Base-by-base conservation (phyloP, 30 jellyfish, hydroid and myxozoan species). In the Mastigias papua region DNA sequence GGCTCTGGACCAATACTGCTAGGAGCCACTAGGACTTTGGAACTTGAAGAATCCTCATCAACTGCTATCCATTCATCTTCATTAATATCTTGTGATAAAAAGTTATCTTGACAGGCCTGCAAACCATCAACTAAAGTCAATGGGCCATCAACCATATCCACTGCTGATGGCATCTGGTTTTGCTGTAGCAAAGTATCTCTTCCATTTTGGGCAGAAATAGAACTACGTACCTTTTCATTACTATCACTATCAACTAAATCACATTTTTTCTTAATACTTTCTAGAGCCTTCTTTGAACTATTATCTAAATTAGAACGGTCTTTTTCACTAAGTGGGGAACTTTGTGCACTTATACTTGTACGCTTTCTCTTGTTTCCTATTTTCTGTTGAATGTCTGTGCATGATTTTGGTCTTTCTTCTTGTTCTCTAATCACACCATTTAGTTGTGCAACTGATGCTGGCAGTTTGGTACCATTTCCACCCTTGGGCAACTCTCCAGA, bases 361-460 rank as follows among this genome's bases (percentile, higher is more conserved):
- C 86, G 91, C 67, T 78, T 90, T 61, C 97, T 82, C 75, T 90
- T 90, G 17, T 31, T 29, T 28, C 86, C 89, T 1, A 86, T 50
- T 68, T 79, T 92, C 61, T 30, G 67, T 32, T 60, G 96, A 32
- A 63, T 46, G 49, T 86, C 96, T 35, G 81, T 73, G 77, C 92
- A 60, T 21, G 92, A 83, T 42, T 57, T 84, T 31, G 91, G 85
- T 27, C 94, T 73, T 49, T 76, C 95, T 34, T 32, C 76, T 33
- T 65, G 69, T 61, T 92, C 91, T 67, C 48, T 69, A 25, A 65
- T 32, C 46, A 81, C 62, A 27, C 96, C 96, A 72, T 92, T 92
- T 50, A 85, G 60, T 58, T 69, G 91, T 7, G 89, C 64, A 23
- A 63, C 74, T 22, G 80, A 54, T 5, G 96, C 91, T 62, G 94